Evolutionary conservation across 2,113 vertebrate genomes (phyloP), one percentile per base, ranked within the genome.

Genomic region (human (Homo sapiens)): DNA sequence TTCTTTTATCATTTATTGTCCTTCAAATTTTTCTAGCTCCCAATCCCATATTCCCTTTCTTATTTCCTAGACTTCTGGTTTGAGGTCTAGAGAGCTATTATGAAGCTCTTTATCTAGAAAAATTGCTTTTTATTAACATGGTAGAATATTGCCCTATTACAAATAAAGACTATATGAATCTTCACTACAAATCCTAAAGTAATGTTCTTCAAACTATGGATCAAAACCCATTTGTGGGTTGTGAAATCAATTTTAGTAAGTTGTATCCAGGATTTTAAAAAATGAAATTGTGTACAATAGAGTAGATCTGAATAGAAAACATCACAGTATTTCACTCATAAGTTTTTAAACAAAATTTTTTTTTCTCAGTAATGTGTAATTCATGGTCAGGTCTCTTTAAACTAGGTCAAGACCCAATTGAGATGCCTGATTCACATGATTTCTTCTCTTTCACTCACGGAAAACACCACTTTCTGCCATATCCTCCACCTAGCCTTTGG

Each of bases 221-320:
- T 80, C 45, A 75, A 96, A 90, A 85, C 61, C 40, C 22, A 79
- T 66, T 94, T 70, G 81, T 40, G 25, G 35, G 5, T 61, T 97
- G 8, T 68, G 10, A 88, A 94, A 94, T 72, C 55, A 95, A 86
- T 50, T 48, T 64, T 90, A 89, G 32, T 76, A 78, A 16, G 5
- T 55, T 97, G 35, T 85, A 25, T 82, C 35, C 13, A 97, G 30
- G 48, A 91, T 85, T 75, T 89, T 76, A 0, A 32, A 68, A 84
- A 84, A 22, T 84, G 48, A 91, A 81, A 81, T 40, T 22, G 4
- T 78, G 59, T n/a, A 70, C 8, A 92, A 18, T 59, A 83, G 32
- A 90, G 27, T 32, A 73, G 61, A 87, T 87, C 32, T 59, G 43
- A 80, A 73, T 48, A 90, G n/a, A 94, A 94, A 93, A 68, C 64